Evolutionary conservation across 2,888 invertebrate genomes (phyloP), one percentile per base, ranked within the genome.

Genomic region (Mythimna pallens): DNA sequence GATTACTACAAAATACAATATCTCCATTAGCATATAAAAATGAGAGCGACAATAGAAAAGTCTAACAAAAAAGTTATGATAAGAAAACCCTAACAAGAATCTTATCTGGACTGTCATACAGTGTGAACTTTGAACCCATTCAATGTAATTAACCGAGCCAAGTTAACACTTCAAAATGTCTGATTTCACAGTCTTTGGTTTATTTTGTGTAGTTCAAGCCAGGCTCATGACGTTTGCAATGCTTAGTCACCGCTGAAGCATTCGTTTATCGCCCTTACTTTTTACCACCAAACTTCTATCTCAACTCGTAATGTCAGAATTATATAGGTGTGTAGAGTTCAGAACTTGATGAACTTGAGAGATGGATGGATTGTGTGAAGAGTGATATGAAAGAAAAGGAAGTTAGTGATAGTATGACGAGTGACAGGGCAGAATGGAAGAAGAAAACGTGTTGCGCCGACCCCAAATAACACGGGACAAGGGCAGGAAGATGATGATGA

Each of bases 181-280:
- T 2, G n/a, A 50, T 54, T 70, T 72, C 5, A 64, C 22, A 34
- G 2, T 14, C 0, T 65, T 50, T 64, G 0, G 12, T 54, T 57
- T 59, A 30, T 68, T 62, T 54, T 54, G 6, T 59, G 14, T 52
- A 52, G 20, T 67, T 55, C 14, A 65, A 67, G 9, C 5, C 22
- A 43, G 40, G 22, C 43, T 36, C 12, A 9, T 55, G 36, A n/a
- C 36, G 14, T 30, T 20, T 50, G 30, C 17, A 47, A 67, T 40
- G 52, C 64, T 70, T 79, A 74, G 43, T 79, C 74, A 79, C 43
- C 52, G 17, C 10, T 34, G 20, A 57, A 59, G 43, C 14, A 67
- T 70, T 34, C 40, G 14, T 65, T 63, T 59, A 65, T 73, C 34
- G n/a, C 40, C 22, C 6, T 5, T 34, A 55, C 7, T 57, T 71